A percentile compares a stretch with the other conserved stretches of the same genome.
These are phyloP conservation scores for Pungitius pungitius DNA, from an alignment of 2,113 vertebrate genomes.

Conservation along the genomic window DNA sequence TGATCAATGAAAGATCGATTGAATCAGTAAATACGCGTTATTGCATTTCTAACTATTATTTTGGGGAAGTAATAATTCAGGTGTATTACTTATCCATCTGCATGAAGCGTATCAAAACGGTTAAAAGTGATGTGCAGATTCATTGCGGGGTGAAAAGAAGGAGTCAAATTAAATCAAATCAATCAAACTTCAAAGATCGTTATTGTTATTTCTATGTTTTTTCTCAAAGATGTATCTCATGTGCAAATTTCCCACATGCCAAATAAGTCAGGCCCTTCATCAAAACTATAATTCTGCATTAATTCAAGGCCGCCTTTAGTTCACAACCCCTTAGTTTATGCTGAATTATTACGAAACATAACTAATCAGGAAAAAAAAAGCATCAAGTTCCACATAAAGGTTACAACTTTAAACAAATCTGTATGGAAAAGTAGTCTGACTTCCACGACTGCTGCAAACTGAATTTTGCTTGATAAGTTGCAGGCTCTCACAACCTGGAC, in stretches of 20 bases:
- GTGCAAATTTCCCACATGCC: background rate
- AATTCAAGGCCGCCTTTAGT: conserved; percentile 64
- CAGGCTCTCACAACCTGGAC: conserved; percentile 78
- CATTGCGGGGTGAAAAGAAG: conserved; percentile 8
- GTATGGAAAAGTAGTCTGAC: conserved; percentile 69
- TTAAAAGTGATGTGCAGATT: conserved; percentile 11
- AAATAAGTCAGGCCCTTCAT: conserved; percentile 37
- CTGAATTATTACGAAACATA: conserved; percentile 73
- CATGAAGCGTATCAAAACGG: background rate
- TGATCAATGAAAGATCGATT: conserved; percentile 43
- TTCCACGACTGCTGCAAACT: conserved; percentile 65
- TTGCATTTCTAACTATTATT: background rate
- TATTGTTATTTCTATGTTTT: conserved; percentile 21
- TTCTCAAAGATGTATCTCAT: conserved; percentile 25
- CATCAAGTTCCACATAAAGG: conserved; percentile 68
- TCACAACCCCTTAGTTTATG: conserved; percentile 61
- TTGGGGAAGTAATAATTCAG: conserved; percentile 21
- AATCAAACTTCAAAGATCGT: conserved; percentile 37
- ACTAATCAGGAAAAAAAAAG: conserved; percentile 72
- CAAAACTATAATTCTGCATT: conserved; percentile 68
- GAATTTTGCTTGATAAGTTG: conserved; percentile 78
- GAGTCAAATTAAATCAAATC: background rate
- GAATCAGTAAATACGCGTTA: no score
- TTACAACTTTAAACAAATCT: conserved; percentile 77
- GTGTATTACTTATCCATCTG: conserved; percentile 68